Evolutionary conservation across 1,140 invertebrate species (phyloP).

Genomic region (Oryzaephilus surinamensis): DNA sequence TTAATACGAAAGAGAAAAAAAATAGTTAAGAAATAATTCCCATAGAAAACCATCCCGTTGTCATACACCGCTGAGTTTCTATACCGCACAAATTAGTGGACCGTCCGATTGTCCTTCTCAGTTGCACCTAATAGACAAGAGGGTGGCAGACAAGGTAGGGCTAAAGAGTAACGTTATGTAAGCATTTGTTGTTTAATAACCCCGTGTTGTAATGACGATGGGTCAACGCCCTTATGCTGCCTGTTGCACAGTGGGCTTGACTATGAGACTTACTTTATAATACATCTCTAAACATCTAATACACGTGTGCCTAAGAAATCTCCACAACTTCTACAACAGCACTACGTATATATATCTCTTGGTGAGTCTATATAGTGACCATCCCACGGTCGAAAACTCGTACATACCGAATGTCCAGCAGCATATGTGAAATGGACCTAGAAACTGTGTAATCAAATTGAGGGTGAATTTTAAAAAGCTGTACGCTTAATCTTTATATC

Average conservation of each 20-base stretch:
- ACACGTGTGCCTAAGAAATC: no score
- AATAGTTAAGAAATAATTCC: slow-evolving; percentile 15
- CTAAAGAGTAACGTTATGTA: slow-evolving; percentile 26
- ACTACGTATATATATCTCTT: no score
- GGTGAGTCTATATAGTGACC: no score
- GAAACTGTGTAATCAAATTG: no score
- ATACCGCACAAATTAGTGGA: slow-evolving; percentile 13
- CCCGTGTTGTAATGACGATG: slow-evolving; percentile 31
- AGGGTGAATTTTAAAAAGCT: no score
- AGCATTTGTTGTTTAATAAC: slow-evolving; percentile 32
- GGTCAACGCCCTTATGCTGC: slow-evolving; percentile 26
- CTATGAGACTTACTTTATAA: slow-evolving; percentile 10
- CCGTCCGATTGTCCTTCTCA: slow-evolving; percentile 15
- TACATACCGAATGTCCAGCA: no score
- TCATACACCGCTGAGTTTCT: slow-evolving; percentile 22
- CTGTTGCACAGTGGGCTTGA: slow-evolving; percentile 21
- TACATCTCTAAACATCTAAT: slow-evolving; percentile 2
- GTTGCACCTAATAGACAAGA: slow-evolving; percentile 6
- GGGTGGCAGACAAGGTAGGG: slow-evolving; percentile 23
- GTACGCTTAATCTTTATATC: no score
- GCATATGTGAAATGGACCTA: no score
- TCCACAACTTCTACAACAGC: no score
- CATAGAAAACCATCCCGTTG: slow-evolving; percentile 25
- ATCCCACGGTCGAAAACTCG: no score
- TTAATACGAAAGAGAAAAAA: no score